Percentiles rank a stretch among this genome's conserved stretches.
Conservation (phyloP, 2,888 invertebrate genomes). For the Habroteleia sp. region DNA sequence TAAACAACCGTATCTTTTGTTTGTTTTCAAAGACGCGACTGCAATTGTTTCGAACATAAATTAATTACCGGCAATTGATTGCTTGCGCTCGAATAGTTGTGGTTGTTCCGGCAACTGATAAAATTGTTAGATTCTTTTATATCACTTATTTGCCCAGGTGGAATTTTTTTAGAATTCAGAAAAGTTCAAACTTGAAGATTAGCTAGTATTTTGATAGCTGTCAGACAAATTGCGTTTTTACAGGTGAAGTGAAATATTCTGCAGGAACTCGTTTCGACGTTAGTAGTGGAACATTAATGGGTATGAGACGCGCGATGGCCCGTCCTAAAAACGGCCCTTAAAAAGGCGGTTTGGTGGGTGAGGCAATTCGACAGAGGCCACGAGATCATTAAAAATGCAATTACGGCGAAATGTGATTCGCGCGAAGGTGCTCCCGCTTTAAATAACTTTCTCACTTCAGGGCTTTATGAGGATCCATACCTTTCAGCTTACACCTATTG, state of each 20-base stretch:
- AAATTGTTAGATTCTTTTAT: neutral
- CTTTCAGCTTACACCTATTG: constrained; percentile 25
- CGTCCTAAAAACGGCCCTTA: constrained; percentile 68
- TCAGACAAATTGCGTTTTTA: constrained; percentile 40
- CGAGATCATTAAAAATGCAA: constrained; percentile 75
- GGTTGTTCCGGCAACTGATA: neutral
- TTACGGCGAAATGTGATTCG: constrained; percentile 74
- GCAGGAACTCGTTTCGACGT: constrained; percentile 57
- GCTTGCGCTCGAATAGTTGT: neutral
- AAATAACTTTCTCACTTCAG: constrained; percentile 61
- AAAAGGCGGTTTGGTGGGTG: constrained; percentile 71
- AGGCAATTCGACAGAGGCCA: constrained; percentile 73
- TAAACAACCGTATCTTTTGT: constrained; percentile 21
- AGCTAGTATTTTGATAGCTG: constrained; percentile 29
- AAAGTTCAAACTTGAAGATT: neutral
- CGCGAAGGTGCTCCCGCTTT: constrained; percentile 61
- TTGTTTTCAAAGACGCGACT: constrained; percentile 9
- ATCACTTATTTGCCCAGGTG: constrained; percentile 10
- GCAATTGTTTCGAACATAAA: constrained; percentile 3
- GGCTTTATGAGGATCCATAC: constrained; percentile 48
- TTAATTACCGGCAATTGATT: constrained; percentile 31
- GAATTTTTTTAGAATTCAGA: constrained; percentile 2
- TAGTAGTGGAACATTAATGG: constrained; percentile 53
- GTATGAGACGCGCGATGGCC: constrained; percentile 42
- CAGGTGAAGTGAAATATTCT: constrained; percentile 46